These are phyloP conservation scores for Osmerus mordax DNA, from an alignment of 2,113 vertebrate species.

Conservation along the genomic window DNA sequence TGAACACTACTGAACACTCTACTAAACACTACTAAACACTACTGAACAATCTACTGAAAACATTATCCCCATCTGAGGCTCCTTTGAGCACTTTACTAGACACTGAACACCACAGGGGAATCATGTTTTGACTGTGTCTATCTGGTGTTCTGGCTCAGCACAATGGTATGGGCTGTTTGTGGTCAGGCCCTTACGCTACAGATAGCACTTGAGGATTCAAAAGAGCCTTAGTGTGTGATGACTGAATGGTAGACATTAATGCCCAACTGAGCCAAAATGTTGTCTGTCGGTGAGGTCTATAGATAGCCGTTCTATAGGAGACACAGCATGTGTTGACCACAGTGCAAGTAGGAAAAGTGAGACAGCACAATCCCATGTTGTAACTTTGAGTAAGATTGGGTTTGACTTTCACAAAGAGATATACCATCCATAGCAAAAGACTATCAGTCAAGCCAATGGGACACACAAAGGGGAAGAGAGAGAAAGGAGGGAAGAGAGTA, in stretches of 20 bases:
- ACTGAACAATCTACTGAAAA: no score
- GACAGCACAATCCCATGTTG: neutral
- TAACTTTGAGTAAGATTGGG: no score
- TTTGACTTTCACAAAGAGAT: constrained; percentile 5
- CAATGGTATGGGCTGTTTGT: constrained; percentile 58
- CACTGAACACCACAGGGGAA: constrained; percentile 7
- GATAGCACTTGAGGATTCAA: constrained; percentile 57
- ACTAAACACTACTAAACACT: no score
- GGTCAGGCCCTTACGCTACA: constrained; percentile 46
- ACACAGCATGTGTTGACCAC: constrained; percentile 25
- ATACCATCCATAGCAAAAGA: neutral
- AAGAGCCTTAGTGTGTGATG: constrained; percentile 53
- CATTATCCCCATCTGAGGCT: neutral
- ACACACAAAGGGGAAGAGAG: neutral
- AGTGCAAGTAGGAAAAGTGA: neutral
- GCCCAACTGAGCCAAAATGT: neutral
- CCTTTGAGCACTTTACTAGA: neutral
- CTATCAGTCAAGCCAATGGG: no score
- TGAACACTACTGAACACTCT: no score
- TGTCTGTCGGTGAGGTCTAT: neutral
- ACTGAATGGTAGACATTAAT: constrained; percentile 44
- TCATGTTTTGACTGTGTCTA: constrained; percentile 42
- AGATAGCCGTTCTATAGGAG: no score
- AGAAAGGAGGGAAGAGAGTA: neutral
- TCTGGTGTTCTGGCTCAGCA: constrained; percentile 40